Percentiles rank a stretch among this genome's conserved stretches.
phyloP scores from a whole-genome alignment of 2,113 vertebrate genomes.

The Cariama cristata region DNA sequence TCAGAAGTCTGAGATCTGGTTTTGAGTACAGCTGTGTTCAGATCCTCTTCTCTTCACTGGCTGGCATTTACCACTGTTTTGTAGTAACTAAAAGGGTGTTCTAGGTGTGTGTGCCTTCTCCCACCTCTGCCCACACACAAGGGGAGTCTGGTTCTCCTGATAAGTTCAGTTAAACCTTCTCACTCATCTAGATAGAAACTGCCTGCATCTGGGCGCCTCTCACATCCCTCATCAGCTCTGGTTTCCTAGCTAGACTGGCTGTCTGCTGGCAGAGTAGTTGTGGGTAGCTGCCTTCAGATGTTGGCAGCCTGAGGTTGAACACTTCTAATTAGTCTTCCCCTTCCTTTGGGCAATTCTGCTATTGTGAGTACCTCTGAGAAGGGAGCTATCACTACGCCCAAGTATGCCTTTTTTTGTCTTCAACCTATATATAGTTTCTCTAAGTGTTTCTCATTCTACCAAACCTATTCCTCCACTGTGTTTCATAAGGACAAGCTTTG shows the following conservation, averaged over 20 bases:
- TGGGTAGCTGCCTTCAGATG: conserved; percentile 19
- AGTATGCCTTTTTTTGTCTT: neutral
- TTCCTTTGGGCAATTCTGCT: neutral
- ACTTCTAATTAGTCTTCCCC: neutral
- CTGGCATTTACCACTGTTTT: neutral
- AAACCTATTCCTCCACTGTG: neutral
- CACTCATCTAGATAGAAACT: neutral
- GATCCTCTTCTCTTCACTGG: neutral
- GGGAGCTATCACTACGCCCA: neutral
- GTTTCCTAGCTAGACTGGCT: neutral
- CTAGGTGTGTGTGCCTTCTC: neutral
- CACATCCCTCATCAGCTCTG: neutral
- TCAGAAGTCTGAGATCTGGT: neutral
- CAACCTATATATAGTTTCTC: neutral
- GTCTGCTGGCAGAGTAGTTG: conserved; percentile 4
- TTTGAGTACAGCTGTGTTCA: neutral
- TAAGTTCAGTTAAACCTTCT: neutral
- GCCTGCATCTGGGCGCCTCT: conserved; percentile 5
- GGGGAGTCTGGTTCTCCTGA: neutral
- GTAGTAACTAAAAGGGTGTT: neutral
- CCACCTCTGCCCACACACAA: neutral
- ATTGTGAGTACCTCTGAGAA: neutral
- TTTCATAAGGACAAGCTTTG: neutral
- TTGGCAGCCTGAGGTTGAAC: neutral
- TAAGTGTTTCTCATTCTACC: neutral